phyloP scores from a whole-genome alignment of 2,888 invertebrate genomes.

The Cantharis flavilabris region DNA sequence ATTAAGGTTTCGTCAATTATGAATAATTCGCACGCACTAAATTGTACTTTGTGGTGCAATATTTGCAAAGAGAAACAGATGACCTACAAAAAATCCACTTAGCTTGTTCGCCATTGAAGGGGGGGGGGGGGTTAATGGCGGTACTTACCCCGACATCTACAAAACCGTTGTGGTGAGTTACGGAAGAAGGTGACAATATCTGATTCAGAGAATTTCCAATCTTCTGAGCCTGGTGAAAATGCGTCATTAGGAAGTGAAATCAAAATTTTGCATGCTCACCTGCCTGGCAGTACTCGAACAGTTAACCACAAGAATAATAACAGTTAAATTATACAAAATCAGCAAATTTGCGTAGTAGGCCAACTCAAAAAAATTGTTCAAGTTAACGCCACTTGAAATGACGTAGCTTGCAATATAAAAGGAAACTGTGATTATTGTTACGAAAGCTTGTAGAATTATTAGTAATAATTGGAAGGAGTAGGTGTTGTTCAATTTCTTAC shows the following conservation, averaged over 20 bases:
- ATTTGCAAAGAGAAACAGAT: neutral
- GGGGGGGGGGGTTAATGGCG: neutral
- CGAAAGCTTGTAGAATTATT: neutral
- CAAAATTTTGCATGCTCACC: neutral
- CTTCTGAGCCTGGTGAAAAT: neutral
- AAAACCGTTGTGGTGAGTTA: neutral
- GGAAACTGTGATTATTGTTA: neutral
- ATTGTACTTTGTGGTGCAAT: neutral
- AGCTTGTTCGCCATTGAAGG: neutral
- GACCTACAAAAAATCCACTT: neutral
- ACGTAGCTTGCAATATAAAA: neutral
- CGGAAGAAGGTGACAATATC: neutral
- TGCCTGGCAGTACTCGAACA: neutral
- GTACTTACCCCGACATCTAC: neutral
- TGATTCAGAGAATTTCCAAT: neutral
- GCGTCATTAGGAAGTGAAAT: neutral
- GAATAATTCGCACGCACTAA: neutral
- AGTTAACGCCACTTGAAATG: neutral
- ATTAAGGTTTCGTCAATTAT: neutral
- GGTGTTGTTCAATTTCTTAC: neutral
- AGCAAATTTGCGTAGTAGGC: neutral
- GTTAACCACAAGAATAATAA: neutral
- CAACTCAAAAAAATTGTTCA: neutral
- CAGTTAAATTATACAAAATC: neutral
- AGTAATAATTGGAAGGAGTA: neutral